These are phyloP conservation scores for Rhizoglyphus robini DNA, from an alignment of 1,140 invertebrate genomes.

Conservation along the genomic window DNA sequence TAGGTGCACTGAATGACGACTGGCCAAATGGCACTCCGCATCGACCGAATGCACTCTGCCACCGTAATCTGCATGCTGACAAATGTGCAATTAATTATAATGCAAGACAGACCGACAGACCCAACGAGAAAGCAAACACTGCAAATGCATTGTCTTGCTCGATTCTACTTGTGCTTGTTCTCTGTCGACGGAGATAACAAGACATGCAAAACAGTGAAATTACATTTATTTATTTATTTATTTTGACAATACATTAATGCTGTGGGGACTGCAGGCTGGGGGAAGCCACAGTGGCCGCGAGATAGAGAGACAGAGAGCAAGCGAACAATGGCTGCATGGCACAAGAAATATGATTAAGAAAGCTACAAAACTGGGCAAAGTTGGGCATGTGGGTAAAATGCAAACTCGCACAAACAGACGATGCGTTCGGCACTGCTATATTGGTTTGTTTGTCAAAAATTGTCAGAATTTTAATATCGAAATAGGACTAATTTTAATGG, in stretches of 20 bases:
- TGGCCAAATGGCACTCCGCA: too few species aligned
- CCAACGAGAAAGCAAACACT: not conserved
- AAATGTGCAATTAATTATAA: constrained; percentile 12
- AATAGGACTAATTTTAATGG: constrained; percentile 13
- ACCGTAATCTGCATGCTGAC: too few species aligned
- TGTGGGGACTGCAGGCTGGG: not conserved
- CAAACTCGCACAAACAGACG: too few species aligned
- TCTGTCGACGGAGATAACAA: not conserved
- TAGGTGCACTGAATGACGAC: too few species aligned
- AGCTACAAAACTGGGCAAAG: not conserved
- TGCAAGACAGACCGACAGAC: not conserved
- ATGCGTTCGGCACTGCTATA: too few species aligned
- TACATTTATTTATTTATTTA: constrained; percentile 13
- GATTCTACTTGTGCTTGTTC: not conserved
- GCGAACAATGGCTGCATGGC: not conserved
- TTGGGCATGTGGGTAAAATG: too few species aligned
- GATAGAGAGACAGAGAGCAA: too few species aligned
- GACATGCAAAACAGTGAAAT: constrained; percentile 15
- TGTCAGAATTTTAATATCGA: constrained; percentile 13
- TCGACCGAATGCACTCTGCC: too few species aligned
- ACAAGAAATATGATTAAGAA: constrained; percentile 6
- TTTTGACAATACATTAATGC: constrained; percentile 9
- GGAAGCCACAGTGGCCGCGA: too few species aligned
- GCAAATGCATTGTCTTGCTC: not conserved
- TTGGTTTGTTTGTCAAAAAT: constrained; percentile 14